Evolutionary conservation across 2,888 invertebrate genomes (phyloP), one percentile per base, ranked within the genome.

Genomic region (Pantelozetes paolii): DNA sequence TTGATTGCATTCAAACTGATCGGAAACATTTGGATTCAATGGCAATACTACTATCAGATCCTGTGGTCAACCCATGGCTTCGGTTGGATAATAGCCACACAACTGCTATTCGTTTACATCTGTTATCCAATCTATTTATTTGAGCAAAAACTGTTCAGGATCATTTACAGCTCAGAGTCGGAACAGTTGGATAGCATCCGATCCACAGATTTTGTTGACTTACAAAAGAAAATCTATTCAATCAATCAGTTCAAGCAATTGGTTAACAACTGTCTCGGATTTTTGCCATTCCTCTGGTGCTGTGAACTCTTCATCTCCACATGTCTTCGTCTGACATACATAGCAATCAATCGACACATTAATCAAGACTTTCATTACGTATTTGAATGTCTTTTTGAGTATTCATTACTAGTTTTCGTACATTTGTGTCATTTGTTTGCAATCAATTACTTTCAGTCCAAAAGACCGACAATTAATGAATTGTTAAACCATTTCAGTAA

Each of bases 231-330:
- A n/a, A n/a, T n/a, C n/a, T n/a, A n/a, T n/a, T n/a, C n/a, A n/a
- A n/a, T n/a, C n/a, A 26, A 64, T 8, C 45, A 45, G 1, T 6
- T 71, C 2, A 45, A 71, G 30, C 9, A 71, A 30, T 6, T 15
- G 1, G 18, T 71, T 1, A 71, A 71, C 18, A 18, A 50, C 1
- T 18, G 18, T 18, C 15, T 71, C 2, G 71, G 71, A 13, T 15
- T 23, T 45, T 71, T 71, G 57, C 71, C 71, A 2, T 69, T 71
- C 11, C 28, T 71, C 15, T 71, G 71, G 71, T 54, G 64, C 18
- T 70, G 59, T 30, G 70, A 71, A 30, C 15, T 69, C 1, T 71
- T 71, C 20, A 18, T 23, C 18, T 57, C 54, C 13, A 71, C 71
- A 1, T 71, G 71, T 71, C 32, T 59, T 59, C 59, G 59, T 1